Percentiles rank a stretch among this genome's conserved stretches.
phyloP scores from a whole-genome alignment of 2,888 invertebrate species.

The Noctua pronuba region DNA sequence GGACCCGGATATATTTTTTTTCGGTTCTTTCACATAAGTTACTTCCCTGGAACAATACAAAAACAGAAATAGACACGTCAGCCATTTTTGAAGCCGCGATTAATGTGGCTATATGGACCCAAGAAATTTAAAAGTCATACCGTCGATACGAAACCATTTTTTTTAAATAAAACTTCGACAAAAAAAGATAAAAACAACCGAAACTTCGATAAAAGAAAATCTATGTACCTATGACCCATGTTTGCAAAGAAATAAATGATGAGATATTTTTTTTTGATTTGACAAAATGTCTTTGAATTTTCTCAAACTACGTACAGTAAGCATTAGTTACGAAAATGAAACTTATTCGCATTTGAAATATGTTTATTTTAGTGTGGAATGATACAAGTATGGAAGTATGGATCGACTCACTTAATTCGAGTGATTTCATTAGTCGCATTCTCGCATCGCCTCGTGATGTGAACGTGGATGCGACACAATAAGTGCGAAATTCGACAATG shows the following conservation, averaged over 20 bases:
- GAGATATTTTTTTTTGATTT: no score
- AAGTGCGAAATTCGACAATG: not conserved
- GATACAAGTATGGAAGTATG: not conserved
- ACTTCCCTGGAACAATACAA: constrained; percentile 35
- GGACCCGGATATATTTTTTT: not conserved
- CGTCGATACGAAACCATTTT: not conserved
- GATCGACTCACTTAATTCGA: not conserved
- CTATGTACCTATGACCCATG: no score
- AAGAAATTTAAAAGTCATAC: not conserved
- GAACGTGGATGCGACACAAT: not conserved
- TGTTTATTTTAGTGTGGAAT: no score
- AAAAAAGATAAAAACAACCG: no score
- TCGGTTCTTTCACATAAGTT: not conserved
- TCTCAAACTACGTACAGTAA: no score
- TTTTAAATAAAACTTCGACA: no score
- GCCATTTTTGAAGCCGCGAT: not conserved
- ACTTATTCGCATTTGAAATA: no score
- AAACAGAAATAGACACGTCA: not conserved
- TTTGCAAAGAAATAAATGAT: no score
- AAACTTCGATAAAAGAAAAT: no score
- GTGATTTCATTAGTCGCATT: not conserved
- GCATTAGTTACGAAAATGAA: no score
- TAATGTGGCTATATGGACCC: no score
- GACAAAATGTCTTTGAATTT: no score
- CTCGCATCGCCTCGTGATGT: not conserved